phyloP scores from a whole-genome alignment of 2,797 vertebrate genomes.

The Galagoides demidoff region DNA sequence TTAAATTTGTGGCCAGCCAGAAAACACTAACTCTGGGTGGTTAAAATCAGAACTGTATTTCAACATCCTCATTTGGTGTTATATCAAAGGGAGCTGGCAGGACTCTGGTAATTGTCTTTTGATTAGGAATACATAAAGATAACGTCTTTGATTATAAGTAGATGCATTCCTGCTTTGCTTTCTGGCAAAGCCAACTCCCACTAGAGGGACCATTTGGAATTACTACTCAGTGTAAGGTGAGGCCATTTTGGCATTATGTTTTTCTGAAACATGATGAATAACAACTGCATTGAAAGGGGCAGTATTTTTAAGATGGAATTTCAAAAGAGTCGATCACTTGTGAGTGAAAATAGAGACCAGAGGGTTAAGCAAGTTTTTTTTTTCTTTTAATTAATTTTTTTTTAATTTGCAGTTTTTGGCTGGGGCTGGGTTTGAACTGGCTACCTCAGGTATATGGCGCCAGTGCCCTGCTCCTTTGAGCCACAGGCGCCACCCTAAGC shows the following conservation, averaged over 20 bases:
- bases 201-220: neutral
- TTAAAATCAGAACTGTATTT: neutral
- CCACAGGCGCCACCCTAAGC: no score
- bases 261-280: conserved; percentile 24
- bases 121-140: neutral
- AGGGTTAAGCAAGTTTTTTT: neutral
- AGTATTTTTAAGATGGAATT: neutral
- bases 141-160: neutral
- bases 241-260: neutral
- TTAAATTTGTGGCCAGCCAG: neutral
- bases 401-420: no score
- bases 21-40: neutral
- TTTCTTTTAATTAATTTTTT: no score
- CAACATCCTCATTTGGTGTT: neutral
- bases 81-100: neutral
- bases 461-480: no score
- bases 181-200: neutral
- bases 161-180: neutral
- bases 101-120: neutral
- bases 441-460: no score
- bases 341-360: neutral
- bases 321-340: neutral
- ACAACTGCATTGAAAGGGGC: neutral
- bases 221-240: neutral
- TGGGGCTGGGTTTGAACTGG: no score